phyloP scores from a whole-genome alignment of 2,888 invertebrate genomes.

The Leptinotarsa haldemani region DNA sequence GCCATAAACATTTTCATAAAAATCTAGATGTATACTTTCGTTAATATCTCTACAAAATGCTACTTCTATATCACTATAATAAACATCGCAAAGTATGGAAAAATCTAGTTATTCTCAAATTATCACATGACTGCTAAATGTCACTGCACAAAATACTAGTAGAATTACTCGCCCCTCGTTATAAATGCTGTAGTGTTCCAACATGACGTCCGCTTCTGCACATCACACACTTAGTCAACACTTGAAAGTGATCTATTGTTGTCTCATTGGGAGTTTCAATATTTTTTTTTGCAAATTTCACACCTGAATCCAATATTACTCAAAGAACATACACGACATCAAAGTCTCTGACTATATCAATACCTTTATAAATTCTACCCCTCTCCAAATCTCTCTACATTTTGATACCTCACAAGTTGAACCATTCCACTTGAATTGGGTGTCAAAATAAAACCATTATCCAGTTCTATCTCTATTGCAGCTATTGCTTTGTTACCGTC shows the following conservation, averaged over 20 bases:
- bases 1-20: conserved; percentile 18
- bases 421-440: neutral
- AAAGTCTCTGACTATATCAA: no score
- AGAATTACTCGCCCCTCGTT: conserved; percentile 66
- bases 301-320: conserved; percentile 48
- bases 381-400: no score
- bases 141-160: conserved; percentile 59
- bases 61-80: conserved; percentile 53
- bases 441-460: neutral
- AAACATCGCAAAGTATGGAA: conserved; percentile 50
- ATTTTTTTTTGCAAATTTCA: conserved; percentile 43
- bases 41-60: conserved; percentile 43
- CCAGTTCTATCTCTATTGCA: no score
- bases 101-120: conserved; percentile 48
- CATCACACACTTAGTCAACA: conserved; percentile 59
- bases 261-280: conserved; percentile 29
- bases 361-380: no score
- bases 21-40: conserved; percentile 35
- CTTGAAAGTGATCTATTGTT: conserved; percentile 45
- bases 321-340: neutral
- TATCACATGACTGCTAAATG: conserved; percentile 62
- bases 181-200: conserved; percentile 60
- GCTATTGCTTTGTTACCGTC: no score
- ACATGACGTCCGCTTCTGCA: conserved; percentile 61
- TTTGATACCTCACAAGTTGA: no score